These are phyloP conservation scores for Drosophila mulleri DNA, from an alignment of 2,888 invertebrate species.

Conservation along the genomic window DNA sequence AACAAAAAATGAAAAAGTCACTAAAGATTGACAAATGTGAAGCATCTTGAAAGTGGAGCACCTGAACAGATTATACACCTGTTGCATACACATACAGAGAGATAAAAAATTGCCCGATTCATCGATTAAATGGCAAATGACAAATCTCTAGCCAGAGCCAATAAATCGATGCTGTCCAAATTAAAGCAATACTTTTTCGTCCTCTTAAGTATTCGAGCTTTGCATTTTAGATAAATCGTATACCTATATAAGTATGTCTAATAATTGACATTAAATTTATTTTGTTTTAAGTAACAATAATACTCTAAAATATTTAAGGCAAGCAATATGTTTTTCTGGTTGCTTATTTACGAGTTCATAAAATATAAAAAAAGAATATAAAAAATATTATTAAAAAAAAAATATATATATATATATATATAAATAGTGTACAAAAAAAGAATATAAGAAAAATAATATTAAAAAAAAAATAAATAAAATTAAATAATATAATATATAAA, in stretches of 20 bases:
- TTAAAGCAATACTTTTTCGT: constrained; percentile 30
- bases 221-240: constrained; percentile 3
- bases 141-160: constrained; percentile 50
- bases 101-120: constrained; percentile 24
- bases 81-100: constrained; percentile 25
- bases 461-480: no score
- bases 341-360: no score
- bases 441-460: no score
- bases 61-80: constrained; percentile 42
- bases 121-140: constrained; percentile 68
- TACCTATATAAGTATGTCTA: background rate
- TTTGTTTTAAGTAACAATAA: background rate
- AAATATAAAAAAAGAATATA: no score
- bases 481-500: no score
- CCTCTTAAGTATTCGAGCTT: constrained; percentile 19
- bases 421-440: background rate
- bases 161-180: constrained; percentile 58
- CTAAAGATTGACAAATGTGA: constrained; percentile 70
- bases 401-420: no score
- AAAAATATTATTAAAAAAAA: no score
- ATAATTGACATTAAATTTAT: background rate
- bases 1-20: constrained; percentile 8
- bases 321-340: background rate
- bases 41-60: constrained; percentile 73
- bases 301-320: background rate